Conservation (phyloP, 2,113 vertebrate genomes). For the Odocoileus hemionus region DNA sequence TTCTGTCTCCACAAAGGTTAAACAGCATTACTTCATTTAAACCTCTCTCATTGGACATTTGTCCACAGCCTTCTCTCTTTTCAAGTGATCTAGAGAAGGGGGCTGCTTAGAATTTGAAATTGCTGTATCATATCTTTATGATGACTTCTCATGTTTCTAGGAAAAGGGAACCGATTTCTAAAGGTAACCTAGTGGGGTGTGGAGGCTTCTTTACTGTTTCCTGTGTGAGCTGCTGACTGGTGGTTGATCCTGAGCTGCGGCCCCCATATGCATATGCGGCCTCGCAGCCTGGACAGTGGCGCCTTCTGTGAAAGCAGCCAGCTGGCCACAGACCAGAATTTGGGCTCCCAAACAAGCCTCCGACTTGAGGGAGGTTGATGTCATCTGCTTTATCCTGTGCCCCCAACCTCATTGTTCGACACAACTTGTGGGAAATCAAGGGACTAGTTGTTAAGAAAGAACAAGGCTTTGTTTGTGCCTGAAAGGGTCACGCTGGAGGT, state of each 20-base stretch:
- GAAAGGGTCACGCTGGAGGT: conserved; percentile 66
- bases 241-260: background rate
- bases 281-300: conserved; percentile 56
- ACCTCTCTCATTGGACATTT: background rate
- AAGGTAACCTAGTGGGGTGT: background rate
- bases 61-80: background rate
- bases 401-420: conserved; percentile 67
- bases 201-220: background rate
- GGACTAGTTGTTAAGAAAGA: conserved; percentile 69
- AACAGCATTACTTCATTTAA: background rate
- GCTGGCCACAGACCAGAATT: conserved; percentile 55
- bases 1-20: conserved; percentile 9
- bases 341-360: conserved; percentile 41
- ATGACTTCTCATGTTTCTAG: conserved; percentile 40
- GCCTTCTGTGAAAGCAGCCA: conserved; percentile 71
- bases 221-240: conserved; percentile 33
- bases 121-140: background rate
- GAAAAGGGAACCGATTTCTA: conserved; percentile 5
- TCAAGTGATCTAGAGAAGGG: background rate
- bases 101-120: conserved; percentile 8
- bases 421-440: conserved; percentile 55
- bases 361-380: conserved; percentile 58
- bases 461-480: conserved; percentile 79
- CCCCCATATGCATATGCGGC: background rate
- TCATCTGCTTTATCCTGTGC: conserved; percentile 64